A percentile compares a stretch with the other conserved stretches of the same genome.
phyloP scores from a whole-genome alignment of 1,140 invertebrate species.

The Tetragnatha versicolor region DNA sequence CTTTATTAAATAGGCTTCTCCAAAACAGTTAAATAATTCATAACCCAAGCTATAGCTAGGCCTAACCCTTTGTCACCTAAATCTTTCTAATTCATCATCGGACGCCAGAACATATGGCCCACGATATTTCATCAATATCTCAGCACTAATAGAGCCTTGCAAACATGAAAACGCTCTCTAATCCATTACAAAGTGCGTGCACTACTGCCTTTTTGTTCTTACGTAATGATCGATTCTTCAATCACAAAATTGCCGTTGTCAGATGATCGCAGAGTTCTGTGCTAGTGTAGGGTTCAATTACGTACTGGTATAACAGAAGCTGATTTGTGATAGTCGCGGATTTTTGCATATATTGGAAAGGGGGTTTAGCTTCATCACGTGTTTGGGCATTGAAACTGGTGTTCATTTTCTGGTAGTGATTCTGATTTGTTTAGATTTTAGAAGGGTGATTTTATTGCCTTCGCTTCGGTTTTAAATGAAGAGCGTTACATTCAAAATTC shows the following conservation, averaged over 20 bases:
- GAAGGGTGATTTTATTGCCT: too few species aligned
- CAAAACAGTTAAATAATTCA: too few species aligned
- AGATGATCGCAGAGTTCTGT: not conserved
- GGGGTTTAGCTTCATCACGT: not conserved
- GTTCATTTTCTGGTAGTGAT: too few species aligned
- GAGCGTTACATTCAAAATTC: too few species aligned
- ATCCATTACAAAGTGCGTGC: conserved; percentile 3
- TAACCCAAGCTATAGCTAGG: too few species aligned
- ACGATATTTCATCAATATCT: conserved; percentile 16
- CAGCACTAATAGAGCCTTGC: not conserved
- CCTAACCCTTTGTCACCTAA: not conserved
- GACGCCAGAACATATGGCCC: not conserved
- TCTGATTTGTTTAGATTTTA: too few species aligned
- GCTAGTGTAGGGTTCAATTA: conserved; percentile 16
- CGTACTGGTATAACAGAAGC: too few species aligned
- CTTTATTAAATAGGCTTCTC: too few species aligned
- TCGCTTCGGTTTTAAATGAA: too few species aligned
- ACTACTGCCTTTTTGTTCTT: not conserved
- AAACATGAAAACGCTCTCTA: conserved; percentile 8
- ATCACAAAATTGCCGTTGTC: conserved; percentile 21
- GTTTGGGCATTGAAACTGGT: not conserved
- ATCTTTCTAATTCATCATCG: not conserved
- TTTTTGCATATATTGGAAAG: not conserved
- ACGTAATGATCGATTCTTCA: conserved; percentile 11
- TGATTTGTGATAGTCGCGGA: not conserved